Evolutionary conservation across 2,113 vertebrate species (phyloP), one percentile per base, ranked within the genome.

Genomic region (Hoplias malabaricus): DNA sequence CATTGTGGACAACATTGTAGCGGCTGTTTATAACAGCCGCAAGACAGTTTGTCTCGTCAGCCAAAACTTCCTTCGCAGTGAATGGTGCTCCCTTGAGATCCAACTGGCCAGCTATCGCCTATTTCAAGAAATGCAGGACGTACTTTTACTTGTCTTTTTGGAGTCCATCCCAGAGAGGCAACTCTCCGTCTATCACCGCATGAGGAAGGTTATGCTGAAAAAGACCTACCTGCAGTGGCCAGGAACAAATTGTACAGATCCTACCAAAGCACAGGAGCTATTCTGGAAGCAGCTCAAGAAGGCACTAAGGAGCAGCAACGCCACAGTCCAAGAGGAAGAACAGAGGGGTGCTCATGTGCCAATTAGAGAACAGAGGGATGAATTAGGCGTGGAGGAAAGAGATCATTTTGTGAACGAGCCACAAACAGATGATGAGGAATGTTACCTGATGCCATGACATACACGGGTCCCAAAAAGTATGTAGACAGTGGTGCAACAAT

Each of bases 1-100:
- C 71, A 94, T 98, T 13, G 86, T 98, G 13, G 94, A 97, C 86
- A 93, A 97, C 82, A 98, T 98, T 0, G 94, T 96, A 68, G 88
- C 94, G 0, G 91, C 93, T 9, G 92, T 96, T 19, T 95, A 96
- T 72, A 87, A 86, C 74, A 96, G 95, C 73, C 88, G 91, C 2
- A 96, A 94, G 82, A 98, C 94, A 0, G 86, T 96, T 33, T 96
- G 95, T 9, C 87, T 96, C 38, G 88, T 98, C 31, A 97, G 93
- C 86, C 91, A 90, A 2, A 88, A 87, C 43, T 97, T 94, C 75
- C 88, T 96, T 21, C 86, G 21, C 46, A 96, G 95, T 0, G 92
- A 93, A 69, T 93, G 93, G 95, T 96, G 94, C 69, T 92, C 89
- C 0, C 77, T 96, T 82, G 94, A 98, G 87, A 94, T 96, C 33